Percentiles rank a stretch among this genome's conserved stretches.
Evolutionary conservation across 2,888 invertebrate genomes (phyloP).

Genomic region (Clivina fossor): DNA sequence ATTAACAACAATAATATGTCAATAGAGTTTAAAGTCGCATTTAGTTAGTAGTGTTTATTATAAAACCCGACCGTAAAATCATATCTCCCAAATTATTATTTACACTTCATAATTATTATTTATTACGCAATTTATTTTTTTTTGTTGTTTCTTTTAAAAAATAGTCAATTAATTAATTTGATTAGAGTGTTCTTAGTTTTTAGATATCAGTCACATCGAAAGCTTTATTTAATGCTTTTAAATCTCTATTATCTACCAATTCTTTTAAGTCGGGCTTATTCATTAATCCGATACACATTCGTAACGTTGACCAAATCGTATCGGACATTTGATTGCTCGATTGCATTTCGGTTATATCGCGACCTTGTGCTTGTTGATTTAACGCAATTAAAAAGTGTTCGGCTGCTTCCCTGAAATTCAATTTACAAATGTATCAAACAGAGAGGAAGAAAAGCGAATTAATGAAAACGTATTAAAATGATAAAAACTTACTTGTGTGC

Average conservation of each 20-base stretch:
- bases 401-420: constrained; percentile 75
- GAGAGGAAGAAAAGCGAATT: not conserved
- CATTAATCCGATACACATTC: constrained; percentile 85
- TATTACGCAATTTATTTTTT: no score
- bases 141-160: no score
- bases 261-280: constrained; percentile 66
- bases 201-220: constrained; percentile 61
- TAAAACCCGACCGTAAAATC: no score
- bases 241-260: constrained; percentile 63
- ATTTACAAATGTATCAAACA: not conserved
- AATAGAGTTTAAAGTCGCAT: no score
- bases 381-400: constrained; percentile 93
- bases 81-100: no score
- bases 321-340: constrained; percentile 72
- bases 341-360: constrained; percentile 55
- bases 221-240: constrained; percentile 62
- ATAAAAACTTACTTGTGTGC: constrained; percentile 63
- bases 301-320: constrained; percentile 91
- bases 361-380: constrained; percentile 84
- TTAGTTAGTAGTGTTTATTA: no score
- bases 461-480: constrained; percentile 13
- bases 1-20: no score
- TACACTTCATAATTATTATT: no score
- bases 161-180: no score
- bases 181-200: no score